Conservation (phyloP, 2,888 invertebrate genomes). For the Candidula unifasciata region DNA sequence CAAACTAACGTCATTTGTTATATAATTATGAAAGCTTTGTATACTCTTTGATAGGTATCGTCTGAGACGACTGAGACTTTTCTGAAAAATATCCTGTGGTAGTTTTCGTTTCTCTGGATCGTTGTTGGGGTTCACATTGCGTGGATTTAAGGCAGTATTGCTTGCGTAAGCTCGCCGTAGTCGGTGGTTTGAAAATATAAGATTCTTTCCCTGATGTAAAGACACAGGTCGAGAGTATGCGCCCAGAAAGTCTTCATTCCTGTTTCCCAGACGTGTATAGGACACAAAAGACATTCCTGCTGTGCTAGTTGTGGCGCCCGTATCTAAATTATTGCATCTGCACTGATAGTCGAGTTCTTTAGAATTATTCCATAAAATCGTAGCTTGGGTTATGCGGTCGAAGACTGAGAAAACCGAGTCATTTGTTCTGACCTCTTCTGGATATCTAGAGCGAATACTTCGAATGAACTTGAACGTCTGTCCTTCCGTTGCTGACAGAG, state of each 20-base stretch:
- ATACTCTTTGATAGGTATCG: not conserved
- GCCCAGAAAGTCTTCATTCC: not conserved
- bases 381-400: slow-evolving; percentile 44
- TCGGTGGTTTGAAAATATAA: too few species aligned
- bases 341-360: not conserved
- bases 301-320: not conserved
- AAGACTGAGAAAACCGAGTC: slow-evolving; percentile 47
- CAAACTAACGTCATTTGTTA: not conserved
- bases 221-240: not conserved
- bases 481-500: slow-evolving; percentile 47
- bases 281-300: not conserved
- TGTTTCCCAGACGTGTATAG: not conserved
- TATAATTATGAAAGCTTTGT: not conserved
- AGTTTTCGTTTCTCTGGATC: not conserved
- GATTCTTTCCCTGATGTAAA: not conserved
- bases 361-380: slow-evolving; percentile 52
- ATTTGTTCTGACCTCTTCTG: slow-evolving; percentile 33
- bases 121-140: not conserved
- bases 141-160: not conserved
- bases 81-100: not conserved
- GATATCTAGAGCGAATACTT: slow-evolving; percentile 46
- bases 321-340: not conserved
- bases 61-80: not conserved
- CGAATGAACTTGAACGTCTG: slow-evolving; percentile 51
- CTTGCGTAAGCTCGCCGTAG: too few species aligned